Conservation (phyloP, 2,797 vertebrate genomes). For the Hipposideros larvatus region DNA sequence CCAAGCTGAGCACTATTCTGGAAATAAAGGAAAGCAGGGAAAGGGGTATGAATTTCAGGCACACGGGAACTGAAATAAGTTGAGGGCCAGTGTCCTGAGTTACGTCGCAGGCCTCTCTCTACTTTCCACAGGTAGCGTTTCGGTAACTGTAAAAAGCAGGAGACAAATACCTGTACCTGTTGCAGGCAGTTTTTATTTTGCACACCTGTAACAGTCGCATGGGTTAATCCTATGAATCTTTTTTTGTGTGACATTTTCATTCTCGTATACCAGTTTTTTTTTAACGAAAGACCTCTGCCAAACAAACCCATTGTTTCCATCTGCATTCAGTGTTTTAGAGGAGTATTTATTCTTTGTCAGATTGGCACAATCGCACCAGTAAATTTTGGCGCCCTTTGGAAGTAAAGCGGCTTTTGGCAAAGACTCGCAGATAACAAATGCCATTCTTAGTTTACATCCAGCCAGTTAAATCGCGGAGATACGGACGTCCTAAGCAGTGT, state of each 20-base stretch:
- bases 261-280: conserved; percentile 49
- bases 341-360: conserved; percentile 55
- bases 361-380: conserved; percentile 66
- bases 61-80: not conserved
- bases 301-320: conserved; percentile 72
- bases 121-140: not conserved
- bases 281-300: conserved; percentile 58
- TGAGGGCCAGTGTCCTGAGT: not conserved
- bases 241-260: conserved; percentile 29
- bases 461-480: conserved; percentile 69
- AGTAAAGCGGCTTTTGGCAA: conserved; percentile 65
- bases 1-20: not conserved
- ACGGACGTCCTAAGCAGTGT: conserved; percentile 32
- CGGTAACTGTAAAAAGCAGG: not conserved
- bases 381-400: conserved; percentile 70
- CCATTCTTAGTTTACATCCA: conserved; percentile 69
- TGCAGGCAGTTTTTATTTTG: not conserved
- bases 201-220: not conserved
- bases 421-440: conserved; percentile 75
- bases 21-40: not conserved
- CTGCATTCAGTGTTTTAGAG: conserved; percentile 47
- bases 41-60: not conserved
- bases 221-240: not conserved
- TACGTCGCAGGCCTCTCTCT: not conserved
- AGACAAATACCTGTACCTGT: not conserved